Evolutionary conservation across 2,113 vertebrate species (phyloP), one percentile per base, ranked within the genome.

Genomic region (Phalacrocorax brasilianus): DNA sequence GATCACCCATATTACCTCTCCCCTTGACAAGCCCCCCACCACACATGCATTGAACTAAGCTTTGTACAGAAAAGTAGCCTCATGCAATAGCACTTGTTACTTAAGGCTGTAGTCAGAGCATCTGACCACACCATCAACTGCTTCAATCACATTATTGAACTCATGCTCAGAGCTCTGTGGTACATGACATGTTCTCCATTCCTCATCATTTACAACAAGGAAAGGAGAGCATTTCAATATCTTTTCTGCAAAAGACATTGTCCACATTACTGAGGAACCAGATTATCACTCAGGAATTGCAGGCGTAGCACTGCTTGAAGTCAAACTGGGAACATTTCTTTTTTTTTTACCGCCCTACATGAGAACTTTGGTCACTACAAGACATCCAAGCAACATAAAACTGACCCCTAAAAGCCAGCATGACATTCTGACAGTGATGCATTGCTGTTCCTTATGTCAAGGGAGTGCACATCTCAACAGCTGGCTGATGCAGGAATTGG

Each of bases 401-500:
- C 38, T 55, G 89, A 92, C 58, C 58, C 38, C 74, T 81, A 62
- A 87, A 93, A 95, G 58, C 73, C 91, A 93, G 80, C 66, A 28
- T 87, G 58, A 91, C 84, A 92, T 82, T 91, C 58, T 94, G 95
- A 92, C 92, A 95, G 71, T 91, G 91, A 94, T 91, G 30, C 58
- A 95, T 96, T 83, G 32, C 74, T 87, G 33, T 68, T 94, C 86
- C 73, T 92, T 87, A 53, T 92, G 94, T 93, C 83, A 94, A 74
- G 73, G 65, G 91, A 93, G 77, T 21, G 53, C 91, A 93, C 86
- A 94, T 93, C 88, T 80, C 95, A 96, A 74, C 92, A 96, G 92
- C 94, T 95, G 95, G 91, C 91, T 95, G 92, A 50, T 70, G 66
- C 53, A 84, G 77, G 74, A 87, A 96, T 87, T 93, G 92, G 93